Percentiles rank a stretch among this genome's conserved stretches.
phyloP scores from a whole-genome alignment of 2,797 vertebrate species.

The Cryptoprocta ferox region DNA sequence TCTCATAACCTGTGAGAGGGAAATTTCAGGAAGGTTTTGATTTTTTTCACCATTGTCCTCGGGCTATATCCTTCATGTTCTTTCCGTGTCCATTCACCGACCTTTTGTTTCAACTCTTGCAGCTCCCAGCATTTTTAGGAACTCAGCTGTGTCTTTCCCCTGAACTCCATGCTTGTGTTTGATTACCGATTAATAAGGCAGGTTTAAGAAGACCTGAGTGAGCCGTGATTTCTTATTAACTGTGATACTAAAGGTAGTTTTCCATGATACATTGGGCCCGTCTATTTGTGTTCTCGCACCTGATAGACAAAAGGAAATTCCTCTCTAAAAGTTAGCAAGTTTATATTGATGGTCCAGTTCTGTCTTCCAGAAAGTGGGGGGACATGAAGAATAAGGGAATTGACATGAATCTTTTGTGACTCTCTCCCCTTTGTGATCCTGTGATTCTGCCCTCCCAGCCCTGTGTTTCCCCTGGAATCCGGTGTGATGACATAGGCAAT shows the following conservation, averaged over 20 bases:
- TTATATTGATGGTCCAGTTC: background rate
- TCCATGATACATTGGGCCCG: background rate
- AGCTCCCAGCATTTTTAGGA: background rate
- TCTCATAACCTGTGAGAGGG: background rate
- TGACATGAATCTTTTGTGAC: background rate
- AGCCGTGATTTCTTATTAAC: background rate
- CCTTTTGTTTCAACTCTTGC: constrained; percentile 65
- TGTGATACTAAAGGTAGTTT: background rate
- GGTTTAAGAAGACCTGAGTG: background rate
- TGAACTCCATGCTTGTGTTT: background rate
- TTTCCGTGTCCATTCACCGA: background rate
- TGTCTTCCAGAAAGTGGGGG: background rate
- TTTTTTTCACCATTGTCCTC: background rate
- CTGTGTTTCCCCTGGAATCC: background rate
- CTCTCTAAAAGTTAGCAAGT: background rate
- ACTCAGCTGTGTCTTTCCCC: background rate
- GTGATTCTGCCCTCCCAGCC: background rate
- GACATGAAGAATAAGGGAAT: background rate
- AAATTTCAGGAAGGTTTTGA: constrained; percentile 35
- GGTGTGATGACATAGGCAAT: background rate
- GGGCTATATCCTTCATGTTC: background rate
- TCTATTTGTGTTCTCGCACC: background rate
- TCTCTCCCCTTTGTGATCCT: background rate
- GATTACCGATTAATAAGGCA: background rate
- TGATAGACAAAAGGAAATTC: background rate